Conservation (phyloP, 2,797 vertebrate genomes). For the Acestrorhynchus altus region DNA sequence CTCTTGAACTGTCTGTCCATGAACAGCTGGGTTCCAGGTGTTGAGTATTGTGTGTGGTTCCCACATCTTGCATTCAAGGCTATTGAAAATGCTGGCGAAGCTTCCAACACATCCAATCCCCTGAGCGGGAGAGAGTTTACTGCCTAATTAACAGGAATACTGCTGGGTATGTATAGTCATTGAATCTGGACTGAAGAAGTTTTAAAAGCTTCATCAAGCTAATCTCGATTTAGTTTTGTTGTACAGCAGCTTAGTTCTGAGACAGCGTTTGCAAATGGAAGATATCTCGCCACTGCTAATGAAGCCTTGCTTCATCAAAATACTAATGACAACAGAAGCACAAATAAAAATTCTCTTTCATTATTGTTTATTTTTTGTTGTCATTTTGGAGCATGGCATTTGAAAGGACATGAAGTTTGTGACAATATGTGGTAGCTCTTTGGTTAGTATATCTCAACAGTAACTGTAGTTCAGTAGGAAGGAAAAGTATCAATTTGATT, state of each 20-base stretch:
- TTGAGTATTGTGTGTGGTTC: slow-evolving; percentile 71
- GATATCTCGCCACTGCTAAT: neutral
- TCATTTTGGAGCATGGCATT: no score
- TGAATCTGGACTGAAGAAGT: slow-evolving; percentile 45
- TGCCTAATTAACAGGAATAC: slow-evolving; percentile 54
- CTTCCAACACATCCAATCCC: slow-evolving; percentile 71
- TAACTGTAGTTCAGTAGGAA: no score
- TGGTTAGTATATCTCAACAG: no score
- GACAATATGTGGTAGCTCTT: no score
- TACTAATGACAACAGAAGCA: neutral
- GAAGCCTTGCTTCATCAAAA: neutral
- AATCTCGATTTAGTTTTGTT: neutral
- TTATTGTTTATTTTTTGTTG: no score
- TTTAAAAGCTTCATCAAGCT: neutral
- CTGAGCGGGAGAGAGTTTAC: slow-evolving; percentile 65
- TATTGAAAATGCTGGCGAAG: slow-evolving; percentile 73
- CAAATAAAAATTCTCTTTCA: no score
- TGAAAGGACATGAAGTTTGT: no score
- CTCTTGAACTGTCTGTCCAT: slow-evolving; percentile 17
- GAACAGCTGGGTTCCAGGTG: slow-evolving; percentile 78
- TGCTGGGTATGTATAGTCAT: slow-evolving; percentile 66
- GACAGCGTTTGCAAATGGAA: neutral
- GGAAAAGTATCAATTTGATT: no score
- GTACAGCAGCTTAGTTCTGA: neutral
- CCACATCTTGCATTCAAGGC: slow-evolving; percentile 71